Conservation (phyloP, 2,797 vertebrate genomes). For the Cuculus canorus region DNA sequence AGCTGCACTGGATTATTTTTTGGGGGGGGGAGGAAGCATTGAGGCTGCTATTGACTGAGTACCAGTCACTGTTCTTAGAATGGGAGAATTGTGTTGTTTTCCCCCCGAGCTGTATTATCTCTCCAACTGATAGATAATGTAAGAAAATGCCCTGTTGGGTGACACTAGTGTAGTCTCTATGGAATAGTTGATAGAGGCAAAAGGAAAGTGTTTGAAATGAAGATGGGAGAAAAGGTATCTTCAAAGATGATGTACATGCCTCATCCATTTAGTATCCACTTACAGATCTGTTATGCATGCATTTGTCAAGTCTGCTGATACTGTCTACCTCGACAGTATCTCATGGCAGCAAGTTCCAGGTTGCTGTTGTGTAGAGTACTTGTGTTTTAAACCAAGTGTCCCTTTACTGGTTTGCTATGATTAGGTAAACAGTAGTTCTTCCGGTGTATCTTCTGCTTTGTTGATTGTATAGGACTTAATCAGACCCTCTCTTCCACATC, state of each 20-base stretch:
- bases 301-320: background rate
- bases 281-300: background rate
- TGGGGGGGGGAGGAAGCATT: background rate
- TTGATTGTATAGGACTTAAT: background rate
- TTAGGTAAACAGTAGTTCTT: background rate
- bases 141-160: background rate
- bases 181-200: background rate
- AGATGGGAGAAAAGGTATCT: background rate
- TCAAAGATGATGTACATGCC: background rate
- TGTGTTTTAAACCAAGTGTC: background rate
- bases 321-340: background rate
- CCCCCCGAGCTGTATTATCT: background rate
- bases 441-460: background rate
- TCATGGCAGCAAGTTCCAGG: background rate
- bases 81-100: accelerated
- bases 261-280: background rate
- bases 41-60: background rate
- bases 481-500: background rate
- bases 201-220: background rate
- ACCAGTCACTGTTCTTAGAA: background rate
- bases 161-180: background rate
- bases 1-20: background rate
- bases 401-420: background rate
- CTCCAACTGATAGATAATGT: background rate
- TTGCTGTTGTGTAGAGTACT: background rate